Evolutionary conservation across 2,888 invertebrate species (phyloP), one percentile per base, ranked within the genome.

Genomic region (Masnerella sp.): DNA sequence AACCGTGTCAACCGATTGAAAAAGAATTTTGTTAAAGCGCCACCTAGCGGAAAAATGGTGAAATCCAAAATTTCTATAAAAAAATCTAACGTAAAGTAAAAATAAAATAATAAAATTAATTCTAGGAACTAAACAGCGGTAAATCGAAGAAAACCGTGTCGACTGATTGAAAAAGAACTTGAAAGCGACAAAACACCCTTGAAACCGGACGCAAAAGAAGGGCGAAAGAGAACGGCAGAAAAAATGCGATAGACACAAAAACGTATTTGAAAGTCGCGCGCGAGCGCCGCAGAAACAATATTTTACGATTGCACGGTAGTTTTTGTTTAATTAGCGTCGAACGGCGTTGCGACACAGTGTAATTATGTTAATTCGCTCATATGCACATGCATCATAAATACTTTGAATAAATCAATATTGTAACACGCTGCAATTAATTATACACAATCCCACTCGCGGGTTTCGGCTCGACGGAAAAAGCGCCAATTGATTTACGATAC

Each of bases 331-430:
- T 65, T 65, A 65, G 43, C 58, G 64, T 64, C 30, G 25, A 59
- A 36, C 12, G 38, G 8, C 47, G 59, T 72, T 72, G 65, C 71
- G 54, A 72, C 71, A 65, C 40, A 51, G 64, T 45, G 71, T 25
- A 72, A 72, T 72, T 72, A 72, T 72, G 71, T 47, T 72, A 72
- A 72, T 72, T 52, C 56, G 65, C 40, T 45, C 54, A 28, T 59
- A 59, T 42, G 71, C 59, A 65, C 59, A 59, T 65, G 65, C 38
- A 65, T 72, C 59, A 72, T 65, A 59, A 65, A 65, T 72, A 59
- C 65, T 45, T 65, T 47, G 64, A 72, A 72, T 72, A 72, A 72
- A 72, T 72, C 71, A 72, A 72, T 72, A 72, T 64, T 65, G 59
- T 65, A 72, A 59, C 65, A 65, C 42, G 65, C 38, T 59, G 65